phyloP scores from a whole-genome alignment of 1,140 invertebrate genomes.

The Mercenaria mercenaria region DNA sequence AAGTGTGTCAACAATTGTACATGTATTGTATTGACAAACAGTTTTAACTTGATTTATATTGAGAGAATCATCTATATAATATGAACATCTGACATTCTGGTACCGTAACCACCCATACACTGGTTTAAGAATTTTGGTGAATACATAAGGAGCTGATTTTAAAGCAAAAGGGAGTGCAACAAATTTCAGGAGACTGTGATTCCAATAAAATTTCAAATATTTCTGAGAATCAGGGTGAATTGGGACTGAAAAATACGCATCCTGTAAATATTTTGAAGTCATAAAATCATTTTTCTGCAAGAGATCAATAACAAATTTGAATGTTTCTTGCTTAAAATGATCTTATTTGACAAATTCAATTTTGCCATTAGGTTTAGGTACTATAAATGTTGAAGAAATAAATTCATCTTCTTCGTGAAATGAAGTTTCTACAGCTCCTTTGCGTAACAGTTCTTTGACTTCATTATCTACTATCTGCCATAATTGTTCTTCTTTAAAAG shows the following conservation, averaged over 20 bases:
- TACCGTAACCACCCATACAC: constrained; percentile 33
- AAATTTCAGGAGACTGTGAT: constrained; percentile 37
- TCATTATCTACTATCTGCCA: constrained; percentile 4
- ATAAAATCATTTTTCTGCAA: constrained; percentile 17
- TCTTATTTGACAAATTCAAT: constrained; percentile 67
- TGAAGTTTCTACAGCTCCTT: constrained; percentile 13
- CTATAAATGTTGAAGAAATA: constrained; percentile 68
- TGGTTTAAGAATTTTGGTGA: constrained; percentile 49
- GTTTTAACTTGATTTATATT: constrained; percentile 20
- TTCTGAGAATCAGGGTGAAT: constrained; percentile 42
- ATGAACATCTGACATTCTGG: constrained; percentile 23
- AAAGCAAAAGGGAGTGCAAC: not conserved
- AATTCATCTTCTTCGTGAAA: constrained; percentile 43
- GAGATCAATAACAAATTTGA: constrained; percentile 43
- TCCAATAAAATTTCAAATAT: constrained; percentile 67
- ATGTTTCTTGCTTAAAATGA: constrained; percentile 71
- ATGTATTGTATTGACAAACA: not conserved
- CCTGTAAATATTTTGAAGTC: constrained; percentile 56
- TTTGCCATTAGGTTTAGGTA: constrained; percentile 65
- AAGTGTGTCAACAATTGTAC: not conserved
- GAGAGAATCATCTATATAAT: constrained; percentile 56
- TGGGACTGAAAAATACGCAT: constrained; percentile 63
- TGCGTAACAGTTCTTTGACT: not conserved
- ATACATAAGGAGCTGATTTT: not conserved
- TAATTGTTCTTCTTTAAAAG: too few relatives aligned